Evolutionary conservation across 2,888 invertebrate genomes (phyloP).

Genomic region (Drosophila gaucha): DNA sequence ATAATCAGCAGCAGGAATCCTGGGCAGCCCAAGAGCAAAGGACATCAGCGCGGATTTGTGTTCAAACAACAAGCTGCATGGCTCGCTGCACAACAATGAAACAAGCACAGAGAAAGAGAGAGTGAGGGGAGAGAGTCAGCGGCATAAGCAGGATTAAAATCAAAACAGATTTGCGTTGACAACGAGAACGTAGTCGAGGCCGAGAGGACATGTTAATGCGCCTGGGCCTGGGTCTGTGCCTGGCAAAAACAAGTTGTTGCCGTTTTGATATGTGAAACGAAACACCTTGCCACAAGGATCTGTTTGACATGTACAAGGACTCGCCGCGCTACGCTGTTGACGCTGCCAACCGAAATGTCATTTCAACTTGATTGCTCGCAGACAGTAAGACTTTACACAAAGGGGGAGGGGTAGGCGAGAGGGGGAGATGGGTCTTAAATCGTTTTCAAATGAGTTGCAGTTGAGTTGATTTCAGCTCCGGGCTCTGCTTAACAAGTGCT

Average conservation of each 20-base stretch:
- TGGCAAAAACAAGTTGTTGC: constrained; percentile 49
- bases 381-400: too few species aligned
- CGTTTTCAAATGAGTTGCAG: constrained; percentile 55
- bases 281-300: constrained; percentile 67
- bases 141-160: constrained; percentile 82
- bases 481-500: constrained; percentile 54
- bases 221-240: constrained; percentile 26
- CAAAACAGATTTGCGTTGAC: constrained; percentile 80
- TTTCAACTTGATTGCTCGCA: constrained; percentile 41
- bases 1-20: constrained; percentile 68
- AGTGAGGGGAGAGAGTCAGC: constrained; percentile 23
- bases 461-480: constrained; percentile 26
- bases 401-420: not conserved
- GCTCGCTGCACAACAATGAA: constrained; percentile 71
- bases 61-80: constrained; percentile 60
- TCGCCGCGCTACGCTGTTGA: not conserved
- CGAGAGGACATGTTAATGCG: constrained; percentile 59
- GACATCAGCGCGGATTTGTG: constrained; percentile 57
- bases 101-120: constrained; percentile 3
- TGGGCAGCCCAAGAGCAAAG: constrained; percentile 12
- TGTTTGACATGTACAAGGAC: constrained; percentile 8
- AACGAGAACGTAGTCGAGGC: constrained; percentile 32
- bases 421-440: constrained; percentile 35
- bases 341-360: constrained; percentile 44
- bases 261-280: constrained; percentile 69